Base-by-base conservation (phyloP, 2,888 invertebrate species). In the Lepidocyrtoides sp. region DNA sequence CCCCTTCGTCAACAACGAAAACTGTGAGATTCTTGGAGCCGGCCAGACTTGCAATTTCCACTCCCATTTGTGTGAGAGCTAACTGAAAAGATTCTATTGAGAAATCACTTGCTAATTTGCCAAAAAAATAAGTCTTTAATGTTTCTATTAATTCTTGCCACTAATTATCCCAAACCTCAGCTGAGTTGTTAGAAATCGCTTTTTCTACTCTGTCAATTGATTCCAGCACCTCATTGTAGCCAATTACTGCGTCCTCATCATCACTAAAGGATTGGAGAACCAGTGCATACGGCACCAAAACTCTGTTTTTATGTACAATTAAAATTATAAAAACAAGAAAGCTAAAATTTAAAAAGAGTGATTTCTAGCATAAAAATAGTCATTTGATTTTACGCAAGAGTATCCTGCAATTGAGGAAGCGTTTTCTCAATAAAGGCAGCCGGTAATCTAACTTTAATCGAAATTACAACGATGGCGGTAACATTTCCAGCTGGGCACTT, bases 31-130 rank as follows among this genome's bases (percentile, higher is more conserved):
- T 84, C n/a, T 83, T 81, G 48, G 88, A 89, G 29, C 12, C 17
- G 3, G 20, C 54, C 48, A 91, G 29, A 17, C 41, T 54, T 0
- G 29, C 75, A 66, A 89, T 51, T 60, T 88, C 84, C 8, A 54
- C 3, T 17, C 88, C 91, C 44, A 91, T 91, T 41, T 85, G 77
- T 84, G 84, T 48, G 79, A 83, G 84, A 84, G 69, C 88, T 89
- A 84, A 72, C 77, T 82, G 82, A 86, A 86, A 72, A 7, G 36
- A 84, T 54, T 72, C 75, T 79, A 89, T 26, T 89, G 82, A 77
- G 54, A 51, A 86, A 54, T 91, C 14, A 85, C 26, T 66, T 57
- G 32, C 36, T 29, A 17, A 51, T 63, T 26, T 29, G 17, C 3
- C 54, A 60, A 2, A 2, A 14, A 26, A 26, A 63, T 3, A n/a